Conservation (phyloP, 2,113 vertebrate genomes). For the Drymodes brunneopygia region DNA sequence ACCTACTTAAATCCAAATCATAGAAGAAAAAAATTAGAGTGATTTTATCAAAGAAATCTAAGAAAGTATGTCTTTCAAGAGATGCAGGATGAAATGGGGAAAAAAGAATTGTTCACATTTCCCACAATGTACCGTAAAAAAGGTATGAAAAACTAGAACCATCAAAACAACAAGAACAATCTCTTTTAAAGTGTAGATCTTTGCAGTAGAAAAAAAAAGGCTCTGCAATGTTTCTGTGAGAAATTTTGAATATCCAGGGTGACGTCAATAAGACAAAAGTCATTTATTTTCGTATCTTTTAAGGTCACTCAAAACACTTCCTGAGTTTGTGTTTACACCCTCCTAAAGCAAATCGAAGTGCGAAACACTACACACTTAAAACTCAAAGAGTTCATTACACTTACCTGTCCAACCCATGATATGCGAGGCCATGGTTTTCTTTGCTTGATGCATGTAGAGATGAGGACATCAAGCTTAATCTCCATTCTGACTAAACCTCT, state of each 20-base stretch:
- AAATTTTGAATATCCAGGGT: background rate
- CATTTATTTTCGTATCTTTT: background rate
- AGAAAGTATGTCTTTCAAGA: background rate
- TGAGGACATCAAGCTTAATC: constrained; percentile 73
- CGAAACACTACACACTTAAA: background rate
- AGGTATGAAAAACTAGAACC: background rate
- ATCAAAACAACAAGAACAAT: background rate
- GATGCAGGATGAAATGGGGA: rapidly evolving
- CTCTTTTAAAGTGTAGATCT: background rate
- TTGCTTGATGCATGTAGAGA: constrained; percentile 72
- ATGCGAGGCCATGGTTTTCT: constrained; percentile 75
- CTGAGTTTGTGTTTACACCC: background rate
- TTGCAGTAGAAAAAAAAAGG: rapidly evolving
- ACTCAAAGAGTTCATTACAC: background rate
- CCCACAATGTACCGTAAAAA: background rate
- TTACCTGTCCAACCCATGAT: constrained; percentile 76
- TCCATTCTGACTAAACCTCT: constrained; percentile 59
- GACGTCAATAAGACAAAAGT: background rate
- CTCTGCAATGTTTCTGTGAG: background rate
- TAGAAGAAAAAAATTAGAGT: background rate
- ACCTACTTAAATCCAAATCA: background rate
- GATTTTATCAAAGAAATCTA: background rate
- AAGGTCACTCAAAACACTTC: background rate
- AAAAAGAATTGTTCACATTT: background rate
- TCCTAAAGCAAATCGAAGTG: rapidly evolving